Evolutionary conservation across 2,113 vertebrate species (phyloP).

Genomic region (Ia io): DNA sequence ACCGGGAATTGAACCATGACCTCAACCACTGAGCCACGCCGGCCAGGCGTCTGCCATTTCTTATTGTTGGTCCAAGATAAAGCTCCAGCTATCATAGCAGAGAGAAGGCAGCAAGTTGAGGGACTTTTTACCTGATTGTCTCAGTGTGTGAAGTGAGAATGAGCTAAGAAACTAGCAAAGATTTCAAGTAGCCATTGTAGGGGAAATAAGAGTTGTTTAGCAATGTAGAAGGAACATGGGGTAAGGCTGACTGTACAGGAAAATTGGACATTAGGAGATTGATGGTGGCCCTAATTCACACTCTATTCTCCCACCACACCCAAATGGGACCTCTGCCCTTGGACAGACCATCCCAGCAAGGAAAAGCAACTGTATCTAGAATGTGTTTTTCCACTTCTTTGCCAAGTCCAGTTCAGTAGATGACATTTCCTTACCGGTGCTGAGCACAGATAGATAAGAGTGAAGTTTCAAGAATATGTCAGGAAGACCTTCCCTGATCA

Average conservation of each 20-base stretch:
- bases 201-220: neutral
- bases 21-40: no score
- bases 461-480: neutral
- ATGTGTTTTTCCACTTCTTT: neutral
- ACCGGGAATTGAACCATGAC: no score
- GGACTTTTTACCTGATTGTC: neutral
- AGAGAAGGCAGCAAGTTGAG: neutral
- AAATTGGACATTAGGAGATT: neutral
- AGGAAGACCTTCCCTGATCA: neutral
- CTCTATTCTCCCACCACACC: neutral
- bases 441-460: neutral
- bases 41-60: neutral
- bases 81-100: neutral
- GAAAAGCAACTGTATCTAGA: neutral
- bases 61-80: neutral
- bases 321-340: neutral
- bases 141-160: neutral
- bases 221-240: neutral
- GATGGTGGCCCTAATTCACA: neutral
- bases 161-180: neutral
- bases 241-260: neutral
- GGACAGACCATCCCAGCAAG: neutral
- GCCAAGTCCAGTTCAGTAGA: neutral
- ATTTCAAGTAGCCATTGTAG: neutral
- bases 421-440: neutral